Conservation (phyloP, 2,113 vertebrate genomes). For the Motacilla alba region DNA sequence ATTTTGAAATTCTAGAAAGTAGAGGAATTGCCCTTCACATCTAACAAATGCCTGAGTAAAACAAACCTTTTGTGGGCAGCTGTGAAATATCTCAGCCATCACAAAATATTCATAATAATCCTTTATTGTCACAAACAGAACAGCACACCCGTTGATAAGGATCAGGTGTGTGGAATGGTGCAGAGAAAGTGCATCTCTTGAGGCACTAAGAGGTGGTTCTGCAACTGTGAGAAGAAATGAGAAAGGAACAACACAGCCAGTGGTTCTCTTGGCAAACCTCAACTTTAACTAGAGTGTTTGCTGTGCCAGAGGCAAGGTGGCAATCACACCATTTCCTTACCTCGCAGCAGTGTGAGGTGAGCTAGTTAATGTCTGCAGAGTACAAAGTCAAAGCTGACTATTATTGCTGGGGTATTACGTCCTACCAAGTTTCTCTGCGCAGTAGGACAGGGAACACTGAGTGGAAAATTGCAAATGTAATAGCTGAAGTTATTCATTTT, state of each 20-base stretch:
- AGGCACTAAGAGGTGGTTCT: not conserved
- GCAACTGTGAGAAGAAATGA: not conserved
- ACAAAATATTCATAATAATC: not conserved
- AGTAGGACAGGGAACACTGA: slow-evolving; percentile 17
- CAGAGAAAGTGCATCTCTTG: not conserved
- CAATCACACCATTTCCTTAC: not conserved
- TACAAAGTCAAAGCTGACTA: slow-evolving; percentile 12
- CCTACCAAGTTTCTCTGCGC: not conserved
- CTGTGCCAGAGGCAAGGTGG: slow-evolving; percentile 24
- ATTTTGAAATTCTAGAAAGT: not conserved
- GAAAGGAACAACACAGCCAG: not conserved
- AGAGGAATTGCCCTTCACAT: not conserved
- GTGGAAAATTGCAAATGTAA: not conserved
- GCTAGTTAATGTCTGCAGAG: not conserved
- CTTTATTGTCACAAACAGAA: not conserved
- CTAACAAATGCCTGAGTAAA: not conserved
- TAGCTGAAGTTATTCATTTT: slow-evolving; percentile 46
- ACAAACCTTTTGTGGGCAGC: not conserved
- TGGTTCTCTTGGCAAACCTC: not conserved
- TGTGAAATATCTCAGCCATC: not conserved
- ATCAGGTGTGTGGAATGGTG: not conserved
- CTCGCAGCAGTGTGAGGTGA: not conserved
- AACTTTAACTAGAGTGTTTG: not conserved
- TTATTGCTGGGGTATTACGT: not conserved
- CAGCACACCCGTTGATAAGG: not conserved